Base-by-base conservation (phyloP, 2,888 invertebrate genomes). In the Drosophila rellima region DNA sequence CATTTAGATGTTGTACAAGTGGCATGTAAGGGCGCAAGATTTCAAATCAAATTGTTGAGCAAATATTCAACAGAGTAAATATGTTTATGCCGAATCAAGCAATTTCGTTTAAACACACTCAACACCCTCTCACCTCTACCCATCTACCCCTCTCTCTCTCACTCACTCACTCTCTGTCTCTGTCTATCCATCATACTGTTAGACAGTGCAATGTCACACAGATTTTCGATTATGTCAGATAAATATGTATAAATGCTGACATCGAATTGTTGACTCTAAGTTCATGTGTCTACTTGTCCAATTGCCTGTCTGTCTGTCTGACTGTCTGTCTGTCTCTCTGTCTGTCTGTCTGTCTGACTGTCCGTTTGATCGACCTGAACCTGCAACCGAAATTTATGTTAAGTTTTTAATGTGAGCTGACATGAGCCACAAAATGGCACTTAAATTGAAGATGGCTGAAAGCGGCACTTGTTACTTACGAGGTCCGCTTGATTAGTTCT, bases 41-140 rank as follows among this genome's bases (percentile, higher is more conserved):
- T 88, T 62, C 77, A 76, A 85, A 88, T 85, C 88, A 88, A 84
- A 84, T 84, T 84, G 88, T 88, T 84, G 82, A 80, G 86, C 82
- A 84, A 84, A 88, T 88, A 84, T 88, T 83, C 83, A 88, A 84
- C 82, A 88, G 87, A 84, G 83, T 88, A 88, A 84, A 84, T 84
- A 84, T 84, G 83, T 84, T 84, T 82, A 88, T 88, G 86, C 88
- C 83, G 88, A 84, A 84, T 84, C 83, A 84, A 84, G 83, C 85
- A 88, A 84, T 84, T 84, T 88, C 86, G 82, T 88, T 84, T 85
- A 88, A 88, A 85, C 80, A 83, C 85, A 88, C 85, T 79, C 85
- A 70, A 56, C 63, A 60, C 75, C 40, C 20, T 47, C 20, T 50
- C 47, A 17, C 40, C 17, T 10, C 23, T 18, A 3, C 13, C 4